Base-by-base conservation (phyloP, 2,888 invertebrate genomes). In the Pyrrhia umbra region DNA sequence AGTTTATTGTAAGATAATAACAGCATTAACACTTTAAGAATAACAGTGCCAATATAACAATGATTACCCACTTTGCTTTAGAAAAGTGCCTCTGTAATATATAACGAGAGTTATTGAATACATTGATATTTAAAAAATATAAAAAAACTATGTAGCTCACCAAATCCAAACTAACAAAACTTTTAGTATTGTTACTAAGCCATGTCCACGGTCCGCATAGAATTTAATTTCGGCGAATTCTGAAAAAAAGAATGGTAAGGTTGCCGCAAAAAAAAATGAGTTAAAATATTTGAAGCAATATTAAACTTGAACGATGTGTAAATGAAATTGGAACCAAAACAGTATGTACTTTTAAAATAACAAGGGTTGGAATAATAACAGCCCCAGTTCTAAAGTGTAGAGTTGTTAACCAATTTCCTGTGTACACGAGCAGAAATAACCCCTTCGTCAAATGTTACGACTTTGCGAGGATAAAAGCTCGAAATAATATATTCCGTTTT, bases 211-310 rank as follows among this genome's bases (percentile, higher is more conserved):
- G 65, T 73, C 58, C 46, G 46, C 23, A 43, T 52, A 68, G 69
- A 79, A 82, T 81, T 82, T 82, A 77, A 82, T 82, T 79, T 76
- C 67, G 69, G 72, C 76, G 77, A 82, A 75, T 63, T 62, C 58
- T 49, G 50, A 8, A 20, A 65, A 27, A 18, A 27, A 43, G 21
- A 40, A 23, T 8, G 18, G 34, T 21, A 67, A 39, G 55, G 54
- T 25, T 37, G 60, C 43, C 34, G 2, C 34, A 18, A 20, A 10
- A 23, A 10, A 37, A 13, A 8, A 34, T 39, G 61, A 13, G 0
- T 10, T 4, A n/a, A 27, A 27, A 27, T 27, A 27, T 27, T 27
- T 23, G 0, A 27, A 27, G 8, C 27, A 27, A n/a, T n/a, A n/a
- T n/a, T n/a, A n/a, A 23, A 23, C 23, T 4, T 23, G 6, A 6